These are phyloP conservation scores for Molorchus minor DNA, from an alignment of 2,888 invertebrate genomes.

Conservation along the genomic window DNA sequence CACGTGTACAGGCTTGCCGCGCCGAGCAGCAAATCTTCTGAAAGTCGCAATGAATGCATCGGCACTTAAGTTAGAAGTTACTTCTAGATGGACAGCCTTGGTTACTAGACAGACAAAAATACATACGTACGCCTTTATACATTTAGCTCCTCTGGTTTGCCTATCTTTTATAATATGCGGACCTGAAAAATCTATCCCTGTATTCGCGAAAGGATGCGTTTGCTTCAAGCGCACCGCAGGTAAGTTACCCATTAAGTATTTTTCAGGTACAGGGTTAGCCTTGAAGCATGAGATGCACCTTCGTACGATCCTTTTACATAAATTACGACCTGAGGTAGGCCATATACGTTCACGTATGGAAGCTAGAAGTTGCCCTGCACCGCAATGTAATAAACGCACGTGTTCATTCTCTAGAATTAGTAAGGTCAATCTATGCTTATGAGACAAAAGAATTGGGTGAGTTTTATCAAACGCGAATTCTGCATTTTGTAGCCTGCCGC, in stretches of 20 bases:
- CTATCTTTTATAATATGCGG: constrained; percentile 35
- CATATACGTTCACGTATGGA: constrained; percentile 35
- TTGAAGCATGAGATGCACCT: constrained; percentile 39
- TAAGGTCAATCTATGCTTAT: constrained; percentile 31
- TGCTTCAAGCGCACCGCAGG: constrained; percentile 26
- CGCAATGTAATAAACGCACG: constrained; percentile 34
- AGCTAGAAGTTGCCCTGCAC: constrained; percentile 31
- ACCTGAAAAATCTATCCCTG: constrained; percentile 42
- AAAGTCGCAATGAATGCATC: constrained; percentile 36
- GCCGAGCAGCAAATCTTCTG: constrained; percentile 33
- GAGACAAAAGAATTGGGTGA: constrained; percentile 34
- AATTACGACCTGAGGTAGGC: constrained; percentile 32
- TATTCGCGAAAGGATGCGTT: constrained; percentile 30
- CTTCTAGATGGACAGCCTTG: constrained; percentile 40
- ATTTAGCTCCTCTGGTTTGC: constrained; percentile 24
- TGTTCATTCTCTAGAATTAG: constrained; percentile 36
- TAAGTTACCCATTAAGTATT: constrained; percentile 40
- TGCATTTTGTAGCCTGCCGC: constrained; percentile 29
- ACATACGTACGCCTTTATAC: constrained; percentile 35
- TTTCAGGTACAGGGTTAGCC: constrained; percentile 24
- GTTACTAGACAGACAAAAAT: constrained; percentile 42
- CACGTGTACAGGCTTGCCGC: constrained; percentile 27
- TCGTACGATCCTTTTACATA: constrained; percentile 28
- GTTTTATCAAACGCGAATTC: constrained; percentile 25
- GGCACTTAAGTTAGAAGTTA: constrained; percentile 36